Conservation (phyloP, 1,140 invertebrate species). For the Periplaneta americana region DNA sequence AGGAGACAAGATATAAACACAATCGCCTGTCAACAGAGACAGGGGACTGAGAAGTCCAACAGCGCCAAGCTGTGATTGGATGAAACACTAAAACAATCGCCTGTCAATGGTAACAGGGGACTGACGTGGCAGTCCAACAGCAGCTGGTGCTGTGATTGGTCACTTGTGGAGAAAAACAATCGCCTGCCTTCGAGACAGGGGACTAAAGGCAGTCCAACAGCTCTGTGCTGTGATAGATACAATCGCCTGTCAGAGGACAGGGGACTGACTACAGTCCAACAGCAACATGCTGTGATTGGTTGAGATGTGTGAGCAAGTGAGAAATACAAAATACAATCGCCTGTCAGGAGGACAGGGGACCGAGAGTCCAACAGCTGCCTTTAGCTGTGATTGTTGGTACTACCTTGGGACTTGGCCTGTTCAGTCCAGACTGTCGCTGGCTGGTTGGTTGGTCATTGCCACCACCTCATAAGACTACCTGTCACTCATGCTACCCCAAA, state of each 20-base stretch:
- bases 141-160: not conserved
- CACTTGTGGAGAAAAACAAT: not conserved
- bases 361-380: conserved; percentile 10
- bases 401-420: conserved; percentile 1
- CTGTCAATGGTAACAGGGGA: conserved; percentile 7
- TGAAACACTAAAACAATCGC: conserved; percentile 9
- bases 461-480: not conserved
- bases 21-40: conserved; percentile 13
- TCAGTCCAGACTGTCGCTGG: not conserved
- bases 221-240: not conserved
- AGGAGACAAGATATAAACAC: not conserved
- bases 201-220: not conserved
- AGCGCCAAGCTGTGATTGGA: conserved; percentile 12
- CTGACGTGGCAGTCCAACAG: conserved; percentile 11
- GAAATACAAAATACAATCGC: conserved; percentile 11
- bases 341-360: conserved; percentile 4
- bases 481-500: not conserved
- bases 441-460: not conserved
- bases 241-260: conserved; percentile 5
- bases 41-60: conserved; percentile 14
- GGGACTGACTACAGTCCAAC: conserved; percentile 12
- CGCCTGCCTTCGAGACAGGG: not conserved
- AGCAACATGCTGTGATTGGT: conserved; percentile 14
- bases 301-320: not conserved
- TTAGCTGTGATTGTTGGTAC: conserved; percentile 15